These are phyloP conservation scores for Mustelus asterias DNA, from an alignment of 2,113 vertebrate genomes.

Conservation along the genomic window DNA sequence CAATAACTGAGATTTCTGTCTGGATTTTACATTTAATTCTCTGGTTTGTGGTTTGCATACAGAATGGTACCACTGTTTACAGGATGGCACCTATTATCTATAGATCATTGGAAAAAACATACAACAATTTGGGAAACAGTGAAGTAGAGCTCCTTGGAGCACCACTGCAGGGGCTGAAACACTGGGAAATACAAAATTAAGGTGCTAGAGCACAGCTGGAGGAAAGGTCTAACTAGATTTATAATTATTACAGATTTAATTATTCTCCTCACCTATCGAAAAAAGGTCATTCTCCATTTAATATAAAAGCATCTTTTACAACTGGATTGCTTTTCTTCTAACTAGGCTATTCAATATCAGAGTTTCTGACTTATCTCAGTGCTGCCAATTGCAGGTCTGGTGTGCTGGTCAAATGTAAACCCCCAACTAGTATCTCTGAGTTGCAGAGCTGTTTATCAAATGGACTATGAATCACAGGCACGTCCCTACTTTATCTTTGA, in stretches of 20 bases:
- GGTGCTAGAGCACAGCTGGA: neutral
- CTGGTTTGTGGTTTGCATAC: too few species aligned
- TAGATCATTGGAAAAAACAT: neutral
- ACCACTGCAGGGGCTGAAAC: neutral
- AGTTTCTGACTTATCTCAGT: neutral
- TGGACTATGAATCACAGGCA: neutral
- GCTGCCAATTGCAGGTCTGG: neutral
- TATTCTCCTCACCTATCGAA: neutral
- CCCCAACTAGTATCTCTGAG: neutral
- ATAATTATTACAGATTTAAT: neutral
- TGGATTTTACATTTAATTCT: neutral
- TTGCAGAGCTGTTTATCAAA: neutral
- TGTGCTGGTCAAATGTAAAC: neutral
- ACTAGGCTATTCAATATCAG: neutral
- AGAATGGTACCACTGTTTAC: neutral
- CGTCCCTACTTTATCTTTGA: neutral
- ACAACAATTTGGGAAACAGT: neutral
- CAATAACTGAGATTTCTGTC: neutral
- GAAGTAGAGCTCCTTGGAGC: neutral
- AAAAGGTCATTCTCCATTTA: neutral
- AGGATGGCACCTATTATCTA: neutral
- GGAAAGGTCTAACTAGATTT: neutral
- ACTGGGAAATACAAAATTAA: neutral
- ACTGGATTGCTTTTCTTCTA: neutral
- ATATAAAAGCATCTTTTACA: neutral